These are phyloP conservation scores for Protophormia terraenovae DNA, from an alignment of 2,888 invertebrate species.

Conservation along the genomic window DNA sequence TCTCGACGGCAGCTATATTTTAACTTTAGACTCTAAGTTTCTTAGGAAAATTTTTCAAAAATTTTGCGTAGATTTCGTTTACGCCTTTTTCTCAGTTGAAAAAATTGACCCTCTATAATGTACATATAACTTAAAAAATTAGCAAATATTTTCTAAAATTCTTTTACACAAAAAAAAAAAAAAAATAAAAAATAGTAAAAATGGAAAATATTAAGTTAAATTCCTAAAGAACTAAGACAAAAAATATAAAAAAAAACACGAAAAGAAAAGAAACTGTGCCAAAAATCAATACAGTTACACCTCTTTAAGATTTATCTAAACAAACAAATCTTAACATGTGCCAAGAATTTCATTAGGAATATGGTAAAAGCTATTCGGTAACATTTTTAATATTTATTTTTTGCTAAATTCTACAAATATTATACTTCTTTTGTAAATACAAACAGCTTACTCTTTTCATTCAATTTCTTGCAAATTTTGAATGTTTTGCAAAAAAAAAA, in stretches of 20 bases:
- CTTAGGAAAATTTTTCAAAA: too few species aligned
- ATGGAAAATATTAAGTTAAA: not conserved
- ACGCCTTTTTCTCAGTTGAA: too few species aligned
- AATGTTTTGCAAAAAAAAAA: not conserved
- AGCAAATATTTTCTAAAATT: too few species aligned
- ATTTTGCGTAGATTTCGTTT: too few species aligned
- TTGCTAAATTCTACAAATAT: not conserved
- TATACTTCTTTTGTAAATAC: not conserved
- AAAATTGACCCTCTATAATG: too few species aligned
- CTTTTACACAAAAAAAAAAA: too few species aligned
- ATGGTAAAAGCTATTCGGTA: not conserved
- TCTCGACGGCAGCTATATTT: too few species aligned
- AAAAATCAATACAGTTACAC: slow-evolving; percentile 21
- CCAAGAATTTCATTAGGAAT: slow-evolving; percentile 29
- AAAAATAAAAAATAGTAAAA: too few species aligned
- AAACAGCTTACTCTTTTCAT: too few species aligned
- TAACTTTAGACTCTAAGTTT: too few species aligned
- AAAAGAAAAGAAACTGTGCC: not conserved
- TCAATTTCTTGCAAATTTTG: not conserved
- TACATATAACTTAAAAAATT: too few species aligned
- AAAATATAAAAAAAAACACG: not conserved
- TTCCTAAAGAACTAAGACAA: not conserved
- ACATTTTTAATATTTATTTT: not conserved
- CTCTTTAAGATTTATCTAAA: not conserved
- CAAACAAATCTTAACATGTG: slow-evolving; percentile 1